Evolutionary conservation across 2,888 invertebrate species (phyloP).

Genomic region (Lepidocyrtoides sp.): DNA sequence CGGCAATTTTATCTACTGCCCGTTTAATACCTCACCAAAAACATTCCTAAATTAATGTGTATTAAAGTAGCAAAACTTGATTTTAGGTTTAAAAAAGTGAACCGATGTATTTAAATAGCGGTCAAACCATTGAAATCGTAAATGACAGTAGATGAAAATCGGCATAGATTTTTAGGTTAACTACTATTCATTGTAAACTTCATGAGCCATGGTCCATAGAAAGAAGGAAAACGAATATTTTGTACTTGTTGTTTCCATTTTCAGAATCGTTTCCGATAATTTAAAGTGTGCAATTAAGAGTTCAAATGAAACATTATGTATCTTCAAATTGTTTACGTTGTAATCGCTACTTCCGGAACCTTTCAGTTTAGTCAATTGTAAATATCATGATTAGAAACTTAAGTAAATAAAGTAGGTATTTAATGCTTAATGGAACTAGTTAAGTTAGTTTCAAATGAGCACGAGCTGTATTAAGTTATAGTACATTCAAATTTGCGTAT

Average conservation of each 20-base stretch:
- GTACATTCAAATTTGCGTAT: neutral
- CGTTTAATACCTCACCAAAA: neutral
- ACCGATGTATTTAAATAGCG: too few relatives aligned
- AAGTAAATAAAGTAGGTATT: neutral
- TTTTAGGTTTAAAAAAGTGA: too few relatives aligned
- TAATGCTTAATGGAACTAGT: too few relatives aligned
- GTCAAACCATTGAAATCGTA: too few relatives aligned
- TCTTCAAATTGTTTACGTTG: slow-evolving; percentile 16
- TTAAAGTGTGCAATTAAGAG: slow-evolving; percentile 75
- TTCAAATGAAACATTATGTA: slow-evolving; percentile 63
- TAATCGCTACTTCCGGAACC: slow-evolving; percentile 55
- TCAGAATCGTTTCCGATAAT: neutral
- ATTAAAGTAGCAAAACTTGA: too few relatives aligned
- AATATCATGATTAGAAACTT: neutral
- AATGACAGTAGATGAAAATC: too few relatives aligned
- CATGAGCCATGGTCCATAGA: neutral
- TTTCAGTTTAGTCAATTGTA: slow-evolving; percentile 63
- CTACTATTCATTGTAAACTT: too few relatives aligned
- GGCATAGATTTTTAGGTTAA: too few relatives aligned
- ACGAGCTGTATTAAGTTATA: slow-evolving; percentile 67
- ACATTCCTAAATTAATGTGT: too few relatives aligned
- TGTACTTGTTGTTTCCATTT: neutral
- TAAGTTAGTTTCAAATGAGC: slow-evolving; percentile 52
- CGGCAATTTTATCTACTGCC: neutral
- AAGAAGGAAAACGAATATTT: neutral